These are phyloP conservation scores for Embidobia sp. DNA, from an alignment of 2,888 invertebrate species.

Conservation along the genomic window DNA sequence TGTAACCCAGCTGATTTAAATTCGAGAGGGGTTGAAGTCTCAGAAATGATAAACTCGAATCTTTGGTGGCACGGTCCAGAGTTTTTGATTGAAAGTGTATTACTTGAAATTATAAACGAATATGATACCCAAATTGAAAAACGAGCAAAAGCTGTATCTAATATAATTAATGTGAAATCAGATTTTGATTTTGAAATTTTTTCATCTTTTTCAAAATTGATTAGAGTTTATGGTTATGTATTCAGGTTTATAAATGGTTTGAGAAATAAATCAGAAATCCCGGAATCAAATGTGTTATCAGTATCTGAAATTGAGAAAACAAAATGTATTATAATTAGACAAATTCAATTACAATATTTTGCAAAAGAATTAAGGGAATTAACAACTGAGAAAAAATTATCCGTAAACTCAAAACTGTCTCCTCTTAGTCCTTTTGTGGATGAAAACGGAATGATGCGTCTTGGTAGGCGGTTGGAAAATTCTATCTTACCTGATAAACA, in stretches of 20 bases:
- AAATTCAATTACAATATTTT: neutral
- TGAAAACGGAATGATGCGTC: neutral
- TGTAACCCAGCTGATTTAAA: neutral
- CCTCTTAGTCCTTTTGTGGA: slow-evolving; percentile 22
- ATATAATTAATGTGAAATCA: neutral
- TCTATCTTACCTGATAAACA: neutral
- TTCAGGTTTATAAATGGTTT: neutral
- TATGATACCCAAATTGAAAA: slow-evolving; percentile 1
- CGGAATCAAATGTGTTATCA: neutral
- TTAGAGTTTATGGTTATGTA: slow-evolving; percentile 6
- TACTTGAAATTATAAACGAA: neutral
- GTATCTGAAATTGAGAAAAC: neutral
- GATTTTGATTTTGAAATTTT: slow-evolving; percentile 1
- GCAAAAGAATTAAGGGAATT: neutral
- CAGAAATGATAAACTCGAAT: neutral
- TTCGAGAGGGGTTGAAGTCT: neutral
- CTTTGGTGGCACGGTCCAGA: slow-evolving; percentile 14
- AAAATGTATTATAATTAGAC: neutral
- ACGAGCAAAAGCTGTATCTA: neutral
- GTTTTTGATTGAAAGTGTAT: neutral
- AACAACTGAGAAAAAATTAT: neutral
- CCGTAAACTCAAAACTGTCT: neutral
- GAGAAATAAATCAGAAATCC: neutral
- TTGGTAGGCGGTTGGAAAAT: slow-evolving; percentile 12
- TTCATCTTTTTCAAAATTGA: slow-evolving; percentile 1